phyloP scores from a whole-genome alignment of 2,113 vertebrate genomes.

The Bostrychus sinensis region DNA sequence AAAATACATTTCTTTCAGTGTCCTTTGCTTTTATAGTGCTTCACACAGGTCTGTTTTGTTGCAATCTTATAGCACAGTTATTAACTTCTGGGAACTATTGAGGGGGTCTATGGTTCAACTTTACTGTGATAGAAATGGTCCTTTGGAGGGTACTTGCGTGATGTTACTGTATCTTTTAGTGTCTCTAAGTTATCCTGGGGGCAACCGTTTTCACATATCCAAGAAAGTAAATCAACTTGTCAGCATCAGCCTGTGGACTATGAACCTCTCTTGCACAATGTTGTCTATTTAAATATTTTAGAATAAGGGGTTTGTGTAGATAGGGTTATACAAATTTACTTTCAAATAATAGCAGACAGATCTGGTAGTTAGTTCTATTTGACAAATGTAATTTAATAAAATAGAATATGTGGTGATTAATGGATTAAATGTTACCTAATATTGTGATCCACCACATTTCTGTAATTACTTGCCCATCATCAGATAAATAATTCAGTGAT shows the following conservation, averaged over 20 bases:
- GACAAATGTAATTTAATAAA: background rate
- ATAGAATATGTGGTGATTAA: too few relatives aligned
- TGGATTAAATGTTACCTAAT: too few relatives aligned
- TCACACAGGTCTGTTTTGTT: background rate
- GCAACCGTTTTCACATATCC: slow-evolving; percentile 5
- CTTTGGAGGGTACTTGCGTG: slow-evolving; percentile 4
- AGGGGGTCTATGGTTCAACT: slow-evolving; percentile 4
- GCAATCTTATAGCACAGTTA: background rate
- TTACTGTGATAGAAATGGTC: slow-evolving; percentile 10
- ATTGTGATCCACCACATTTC: too few relatives aligned
- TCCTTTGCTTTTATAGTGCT: background rate
- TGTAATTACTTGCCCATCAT: too few relatives aligned
- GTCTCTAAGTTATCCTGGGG: background rate
- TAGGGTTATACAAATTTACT: background rate
- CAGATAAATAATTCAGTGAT: too few relatives aligned
- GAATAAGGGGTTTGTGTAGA: background rate
- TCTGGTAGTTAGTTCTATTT: background rate
- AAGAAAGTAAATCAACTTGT: slow-evolving; percentile 1
- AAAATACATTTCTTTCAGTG: background rate
- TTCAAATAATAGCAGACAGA: background rate
- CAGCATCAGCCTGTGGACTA: slow-evolving; percentile 2
- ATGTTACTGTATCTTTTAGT: slow-evolving; percentile 7
- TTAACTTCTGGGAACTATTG: slow-evolving; percentile 4
- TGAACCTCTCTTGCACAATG: background rate
- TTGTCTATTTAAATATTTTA: slow-evolving; percentile 2